Conservation (phyloP, 1,140 invertebrate species). For the Drosophila yakuba region DNA sequence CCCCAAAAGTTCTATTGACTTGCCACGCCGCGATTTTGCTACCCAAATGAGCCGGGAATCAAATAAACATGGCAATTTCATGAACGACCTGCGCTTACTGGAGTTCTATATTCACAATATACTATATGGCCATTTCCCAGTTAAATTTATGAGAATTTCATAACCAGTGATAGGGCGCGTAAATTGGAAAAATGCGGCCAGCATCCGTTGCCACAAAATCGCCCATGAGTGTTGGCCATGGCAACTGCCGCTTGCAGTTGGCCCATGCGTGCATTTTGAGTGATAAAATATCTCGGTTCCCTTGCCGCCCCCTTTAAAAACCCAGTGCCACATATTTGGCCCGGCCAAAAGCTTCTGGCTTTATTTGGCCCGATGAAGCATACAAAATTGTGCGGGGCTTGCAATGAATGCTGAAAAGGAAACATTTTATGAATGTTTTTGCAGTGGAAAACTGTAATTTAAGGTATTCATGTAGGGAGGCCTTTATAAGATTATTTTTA, state of each 20-base stretch:
- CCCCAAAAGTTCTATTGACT: slow-evolving; percentile 22
- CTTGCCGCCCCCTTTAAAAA: neutral
- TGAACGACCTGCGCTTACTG: neutral
- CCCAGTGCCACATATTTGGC: slow-evolving; percentile 1
- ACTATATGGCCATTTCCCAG: slow-evolving; percentile 1
- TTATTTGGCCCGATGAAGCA: slow-evolving; percentile 70
- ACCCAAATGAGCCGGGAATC: slow-evolving; percentile 30
- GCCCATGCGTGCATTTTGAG: slow-evolving; percentile 12
- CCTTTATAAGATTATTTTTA: no score
- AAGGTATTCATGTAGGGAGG: neutral
- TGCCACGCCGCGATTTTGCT: slow-evolving; percentile 20
- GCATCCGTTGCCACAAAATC: slow-evolving; percentile 6
- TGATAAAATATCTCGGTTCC: slow-evolving; percentile 30
- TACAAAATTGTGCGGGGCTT: slow-evolving; percentile 31
- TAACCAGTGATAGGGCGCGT: slow-evolving; percentile 24
- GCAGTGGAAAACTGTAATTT: neutral
- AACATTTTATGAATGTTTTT: slow-evolving; percentile 12
- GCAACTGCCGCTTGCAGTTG: slow-evolving; percentile 2
- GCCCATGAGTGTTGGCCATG: slow-evolving; percentile 4
- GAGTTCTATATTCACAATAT: neutral
- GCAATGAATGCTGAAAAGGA: slow-evolving; percentile 1
- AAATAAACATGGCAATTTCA: slow-evolving; percentile 43
- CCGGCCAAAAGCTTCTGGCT: slow-evolving; percentile 47
- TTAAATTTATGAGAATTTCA: slow-evolving; percentile 51
- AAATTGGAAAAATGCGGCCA: slow-evolving; percentile 45